phyloP scores from a whole-genome alignment of 2,797 vertebrate species.

The Mallotus villosus region DNA sequence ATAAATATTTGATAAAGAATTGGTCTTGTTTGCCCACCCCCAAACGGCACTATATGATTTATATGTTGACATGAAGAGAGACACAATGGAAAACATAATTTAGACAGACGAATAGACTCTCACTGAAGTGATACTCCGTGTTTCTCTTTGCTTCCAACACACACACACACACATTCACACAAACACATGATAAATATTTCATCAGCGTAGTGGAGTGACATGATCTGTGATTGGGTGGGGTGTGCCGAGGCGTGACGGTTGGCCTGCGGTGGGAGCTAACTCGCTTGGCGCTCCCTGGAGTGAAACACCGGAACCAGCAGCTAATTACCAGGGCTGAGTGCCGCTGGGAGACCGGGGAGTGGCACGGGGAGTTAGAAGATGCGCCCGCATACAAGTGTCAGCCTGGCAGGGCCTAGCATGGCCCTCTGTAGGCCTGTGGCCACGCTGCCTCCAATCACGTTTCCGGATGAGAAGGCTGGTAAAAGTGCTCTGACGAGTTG shows the following conservation, averaged over 20 bases:
- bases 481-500: background rate
- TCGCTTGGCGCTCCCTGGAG: slow-evolving; percentile 37
- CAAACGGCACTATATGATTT: background rate
- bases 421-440: background rate
- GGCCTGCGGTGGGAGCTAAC: slow-evolving; percentile 50
- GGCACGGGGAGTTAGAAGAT: background rate
- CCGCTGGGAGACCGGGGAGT: background rate
- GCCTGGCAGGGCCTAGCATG: slow-evolving; percentile 20
- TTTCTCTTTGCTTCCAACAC: background rate
- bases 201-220: slow-evolving; percentile 24
- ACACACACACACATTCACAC: slow-evolving; percentile 3
- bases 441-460: background rate
- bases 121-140: background rate
- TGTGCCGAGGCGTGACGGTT: slow-evolving; percentile 38
- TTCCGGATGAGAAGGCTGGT: background rate
- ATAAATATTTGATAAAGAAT: background rate
- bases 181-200: slow-evolving; percentile 1
- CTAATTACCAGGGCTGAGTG: slow-evolving; percentile 49
- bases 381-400: slow-evolving; percentile 43
- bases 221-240: slow-evolving; percentile 29
- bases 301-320: slow-evolving; percentile 48
- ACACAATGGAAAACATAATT: too few species aligned
- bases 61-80: background rate
- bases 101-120: too few species aligned
- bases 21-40: background rate